Evolutionary conservation across 2,797 vertebrate genomes (phyloP).

Genomic region (Scleropages formosus): DNA sequence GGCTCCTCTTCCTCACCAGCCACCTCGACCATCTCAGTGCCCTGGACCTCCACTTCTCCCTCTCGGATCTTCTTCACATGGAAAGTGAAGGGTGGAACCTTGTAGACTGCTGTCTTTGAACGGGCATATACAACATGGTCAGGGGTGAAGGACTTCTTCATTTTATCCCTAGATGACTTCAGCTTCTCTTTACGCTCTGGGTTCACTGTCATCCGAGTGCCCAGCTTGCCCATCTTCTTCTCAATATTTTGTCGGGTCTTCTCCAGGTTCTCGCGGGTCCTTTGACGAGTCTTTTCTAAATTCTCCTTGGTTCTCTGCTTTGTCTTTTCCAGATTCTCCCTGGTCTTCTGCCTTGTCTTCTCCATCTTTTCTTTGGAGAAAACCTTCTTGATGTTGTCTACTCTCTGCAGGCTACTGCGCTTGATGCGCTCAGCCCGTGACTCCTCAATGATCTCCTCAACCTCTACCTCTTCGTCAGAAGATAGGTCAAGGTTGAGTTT

Average conservation of each 20-base stretch:
- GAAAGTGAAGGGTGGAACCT: constrained; percentile 96
- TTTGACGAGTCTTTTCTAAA: constrained; percentile 54
- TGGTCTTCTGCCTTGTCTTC: constrained; percentile 78
- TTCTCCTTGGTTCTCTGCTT: constrained; percentile 66
- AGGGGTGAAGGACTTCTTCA: constrained; percentile 94
- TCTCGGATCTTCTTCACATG: constrained; percentile 95
- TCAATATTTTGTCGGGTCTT: constrained; percentile 95
- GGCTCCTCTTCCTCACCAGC: constrained; percentile 72
- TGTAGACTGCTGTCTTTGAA: constrained; percentile 90
- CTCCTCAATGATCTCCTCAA: constrained; percentile 85
- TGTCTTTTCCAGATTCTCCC: constrained; percentile 69
- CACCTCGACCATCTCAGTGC: constrained; percentile 95
- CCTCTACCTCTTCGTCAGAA: constrained; percentile 89
- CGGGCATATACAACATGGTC: constrained; percentile 91
- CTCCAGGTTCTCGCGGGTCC: constrained; percentile 83
- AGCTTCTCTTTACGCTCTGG: constrained; percentile 89
- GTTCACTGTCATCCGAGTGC: constrained; percentile 87
- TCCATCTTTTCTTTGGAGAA: constrained; percentile 98
- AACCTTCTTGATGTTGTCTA: constrained; percentile 92
- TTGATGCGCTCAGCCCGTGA: constrained; percentile 87
- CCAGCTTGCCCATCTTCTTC: constrained; percentile 95
- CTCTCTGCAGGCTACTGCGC: constrained; percentile 87
- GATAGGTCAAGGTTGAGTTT: constrained; percentile 83
- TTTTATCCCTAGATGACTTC: constrained; percentile 85
- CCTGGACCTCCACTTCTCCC: constrained; percentile 85